Percentiles rank a stretch among this genome's conserved stretches.
Evolutionary conservation across 2,888 invertebrate species (phyloP).

Genomic region (Lordiphosa andalusiaca): DNA sequence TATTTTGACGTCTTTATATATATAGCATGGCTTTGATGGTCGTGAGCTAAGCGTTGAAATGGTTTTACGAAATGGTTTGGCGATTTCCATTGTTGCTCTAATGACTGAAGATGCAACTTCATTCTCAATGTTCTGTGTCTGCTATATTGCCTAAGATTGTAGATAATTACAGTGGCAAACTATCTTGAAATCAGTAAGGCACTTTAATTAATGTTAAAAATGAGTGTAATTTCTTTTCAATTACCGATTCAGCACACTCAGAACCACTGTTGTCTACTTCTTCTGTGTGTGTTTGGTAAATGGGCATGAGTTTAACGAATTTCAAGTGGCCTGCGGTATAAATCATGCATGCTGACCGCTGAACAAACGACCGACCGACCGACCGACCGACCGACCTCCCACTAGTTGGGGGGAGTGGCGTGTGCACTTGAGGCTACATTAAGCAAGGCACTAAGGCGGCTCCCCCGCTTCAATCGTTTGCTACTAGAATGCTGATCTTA

Average conservation of each 20-base stretch:
- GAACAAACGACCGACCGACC: constrained; percentile 38
- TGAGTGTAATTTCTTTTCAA: neutral
- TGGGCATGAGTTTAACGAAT: constrained; percentile 13
- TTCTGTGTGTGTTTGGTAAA: neutral
- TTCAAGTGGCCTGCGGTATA: constrained; percentile 48
- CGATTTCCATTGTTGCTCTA: too few relatives aligned
- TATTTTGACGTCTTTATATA: too few relatives aligned
- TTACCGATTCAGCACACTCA: constrained; percentile 2
- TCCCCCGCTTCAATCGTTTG: constrained; percentile 45
- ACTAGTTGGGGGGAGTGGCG: constrained; percentile 24
- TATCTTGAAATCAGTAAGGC: too few relatives aligned
- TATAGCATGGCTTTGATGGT: too few relatives aligned
- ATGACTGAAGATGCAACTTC: too few relatives aligned
- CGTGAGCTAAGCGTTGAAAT: too few relatives aligned
- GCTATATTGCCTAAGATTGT: too few relatives aligned
- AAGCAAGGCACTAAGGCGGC: constrained; percentile 32
- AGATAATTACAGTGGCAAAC: too few relatives aligned
- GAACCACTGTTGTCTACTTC: constrained; percentile 7
- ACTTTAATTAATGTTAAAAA: too few relatives aligned
- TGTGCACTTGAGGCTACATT: constrained; percentile 58
- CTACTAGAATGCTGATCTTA: constrained; percentile 28
- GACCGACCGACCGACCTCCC: constrained; percentile 55
- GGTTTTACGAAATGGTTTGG: too few relatives aligned
- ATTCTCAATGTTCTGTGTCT: too few relatives aligned
- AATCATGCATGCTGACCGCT: constrained; percentile 48